Evolutionary conservation across 2,888 invertebrate genomes (phyloP), one percentile per base, ranked within the genome.

Genomic region (Exephanes ischioxanthus): DNA sequence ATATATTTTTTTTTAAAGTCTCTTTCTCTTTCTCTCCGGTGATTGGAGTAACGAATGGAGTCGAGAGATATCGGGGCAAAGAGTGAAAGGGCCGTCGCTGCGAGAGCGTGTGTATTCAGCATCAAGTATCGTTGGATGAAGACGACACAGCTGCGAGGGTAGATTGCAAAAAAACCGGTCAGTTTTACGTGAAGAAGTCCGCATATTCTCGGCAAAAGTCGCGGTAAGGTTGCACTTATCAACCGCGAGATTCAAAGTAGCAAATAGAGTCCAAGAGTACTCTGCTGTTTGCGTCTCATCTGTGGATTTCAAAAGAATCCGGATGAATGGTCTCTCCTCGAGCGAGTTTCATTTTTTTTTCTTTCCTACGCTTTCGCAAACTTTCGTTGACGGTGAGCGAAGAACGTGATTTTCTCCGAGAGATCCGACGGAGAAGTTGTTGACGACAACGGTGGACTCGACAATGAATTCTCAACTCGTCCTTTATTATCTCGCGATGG

Each of bases 201-300:
- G 48, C 37, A 45, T 63, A 22, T 68, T 19, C 58, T 75, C 66
- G 37, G 63, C 33, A 55, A 71, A 68, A 30, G 14, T 73, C 30
- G 45, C 76, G 22, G 76, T 58, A 53, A 75, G 67, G 85, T 72
- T 84, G 77, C 87, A 83, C 86, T 91, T 91, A 92, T 92, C 92
- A 91, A 87, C 87, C 86, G 89, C 86, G 90, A 93, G 94, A 93
- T 94, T 93, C 93, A 94, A 94, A 94, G 93, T 91, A 87, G 91
- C 91, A 93, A 93, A 93, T 93, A 92, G 91, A 92, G 92, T 93
- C 93, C 92, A 87, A 90, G 87, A 86, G 66, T 68, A 19, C 33
- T 58, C 70, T 82, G 66, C 80, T 93, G 92, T 93, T 93, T 93
- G 93, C 93, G 91, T 93, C 92, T 93, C 93, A 92, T 92, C 90